These are phyloP conservation scores for Petrophora chlorosata DNA, from an alignment of 2,888 invertebrate species.

Conservation along the genomic window DNA sequence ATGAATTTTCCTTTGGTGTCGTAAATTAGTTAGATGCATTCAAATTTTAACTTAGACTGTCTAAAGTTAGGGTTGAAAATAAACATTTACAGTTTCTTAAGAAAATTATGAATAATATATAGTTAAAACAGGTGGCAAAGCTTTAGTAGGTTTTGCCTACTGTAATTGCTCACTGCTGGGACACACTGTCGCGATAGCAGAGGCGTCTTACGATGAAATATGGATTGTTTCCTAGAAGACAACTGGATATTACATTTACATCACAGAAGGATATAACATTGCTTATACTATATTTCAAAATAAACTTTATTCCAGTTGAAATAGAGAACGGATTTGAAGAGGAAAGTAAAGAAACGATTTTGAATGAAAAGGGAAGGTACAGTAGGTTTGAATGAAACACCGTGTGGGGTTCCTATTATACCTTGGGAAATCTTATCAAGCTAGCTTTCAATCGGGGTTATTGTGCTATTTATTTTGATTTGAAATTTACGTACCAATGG, in stretches of 20 bases:
- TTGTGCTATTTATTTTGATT: not conserved
- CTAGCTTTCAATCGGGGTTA: conserved; percentile 23
- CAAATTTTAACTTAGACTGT: conserved; percentile 38
- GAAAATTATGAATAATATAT: conserved; percentile 67
- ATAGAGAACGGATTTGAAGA: conserved; percentile 8
- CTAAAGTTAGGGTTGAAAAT: conserved; percentile 38
- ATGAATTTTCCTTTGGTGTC: conserved; percentile 36
- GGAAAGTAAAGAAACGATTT: conserved; percentile 13
- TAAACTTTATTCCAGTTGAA: not conserved
- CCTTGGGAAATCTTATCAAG: conserved; percentile 25
- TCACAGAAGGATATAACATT: conserved; percentile 8
- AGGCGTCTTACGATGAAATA: conserved; percentile 61
- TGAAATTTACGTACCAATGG: not conserved
- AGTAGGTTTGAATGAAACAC: conserved; percentile 40
- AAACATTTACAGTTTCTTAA: conserved; percentile 25
- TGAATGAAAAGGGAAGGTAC: conserved; percentile 22
- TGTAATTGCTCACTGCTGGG: conserved; percentile 73
- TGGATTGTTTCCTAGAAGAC: conserved; percentile 46
- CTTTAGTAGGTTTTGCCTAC: conserved; percentile 67
- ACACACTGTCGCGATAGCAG: conserved; percentile 62
- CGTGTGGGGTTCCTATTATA: conserved; percentile 39
- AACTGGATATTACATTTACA: conserved; percentile 31
- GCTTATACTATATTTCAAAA: conserved; percentile 1
- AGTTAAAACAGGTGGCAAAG: conserved; percentile 74
- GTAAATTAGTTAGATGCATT: conserved; percentile 7